Evolutionary conservation across 2,797 vertebrate species (phyloP), one percentile per base, ranked within the genome.

Genomic region (Oceanodroma leucorhoa): DNA sequence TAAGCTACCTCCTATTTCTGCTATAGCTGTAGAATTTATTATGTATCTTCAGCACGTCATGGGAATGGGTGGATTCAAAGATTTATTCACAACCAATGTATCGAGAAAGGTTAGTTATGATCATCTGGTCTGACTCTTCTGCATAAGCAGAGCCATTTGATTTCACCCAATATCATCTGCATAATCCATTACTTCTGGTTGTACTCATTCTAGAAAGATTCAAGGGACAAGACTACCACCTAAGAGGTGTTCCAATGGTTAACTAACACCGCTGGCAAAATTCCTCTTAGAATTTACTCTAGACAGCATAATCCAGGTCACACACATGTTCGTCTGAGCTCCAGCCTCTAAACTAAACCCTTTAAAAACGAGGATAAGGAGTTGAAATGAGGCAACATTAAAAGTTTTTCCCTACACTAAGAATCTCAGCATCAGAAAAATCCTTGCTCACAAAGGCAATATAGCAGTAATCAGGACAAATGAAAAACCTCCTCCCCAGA

Each of bases 291-390:
- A 94, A 94, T 93, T 92, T 90, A 60, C 80, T 92, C 93, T 54
- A 96, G 93, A 96, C 95, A 92, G 86, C 38, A 76, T 94, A 94
- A 95, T 97, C 93, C 95, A 90, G 89, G 41, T 95, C 90, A 94
- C 83, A 75, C 66, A 75, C 1, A 5, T 69, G 80, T 55, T 93
- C 0, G 87, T 94, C 94, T 96, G 95, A 96, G 95, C 90, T 89
- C 45, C 71, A 91, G 67, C 51, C 81, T 92, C 86, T 60, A 72
- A 92, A 84, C 61, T 95, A 95, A 96, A 94, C 87, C 40, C 6
- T 94, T 96, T 95, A 83, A 85, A 94, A 95, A 40, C 40, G 48
- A 94, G 88, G 93, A 96, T 94, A 96, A 96, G 83, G 78, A 94
- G 96, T 95, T 97, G 90, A 96, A 95, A 93, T 83, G 83, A 92